Conservation (phyloP, 2,797 vertebrate genomes). For the Chelonia mydas region DNA sequence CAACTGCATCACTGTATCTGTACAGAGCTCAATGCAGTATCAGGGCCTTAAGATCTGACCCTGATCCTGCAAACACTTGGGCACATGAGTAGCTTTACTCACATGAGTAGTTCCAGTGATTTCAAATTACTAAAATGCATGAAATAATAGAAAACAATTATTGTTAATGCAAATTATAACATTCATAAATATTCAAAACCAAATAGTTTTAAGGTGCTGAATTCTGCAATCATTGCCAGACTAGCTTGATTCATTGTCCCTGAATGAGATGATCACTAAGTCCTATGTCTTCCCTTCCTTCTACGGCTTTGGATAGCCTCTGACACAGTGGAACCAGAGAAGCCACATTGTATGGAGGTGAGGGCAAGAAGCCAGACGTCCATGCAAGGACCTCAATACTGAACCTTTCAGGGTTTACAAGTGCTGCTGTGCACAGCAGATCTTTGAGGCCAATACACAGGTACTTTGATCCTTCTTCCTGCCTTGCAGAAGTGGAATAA, state of each 20-base stretch:
- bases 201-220: not conserved
- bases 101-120: not conserved
- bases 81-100: not conserved
- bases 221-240: not conserved
- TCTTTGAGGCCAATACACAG: not conserved
- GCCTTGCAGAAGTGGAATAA: not conserved
- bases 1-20: not conserved
- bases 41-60: not conserved
- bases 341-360: not conserved
- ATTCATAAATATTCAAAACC: not conserved
- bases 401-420: not conserved
- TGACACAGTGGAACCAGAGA: not conserved
- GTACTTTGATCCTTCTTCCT: not conserved
- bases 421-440: not conserved
- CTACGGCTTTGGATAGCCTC: not conserved
- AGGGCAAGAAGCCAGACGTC: not conserved
- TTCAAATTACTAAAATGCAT: not conserved
- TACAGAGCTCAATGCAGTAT: not conserved
- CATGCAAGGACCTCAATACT: not conserved
- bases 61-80: not conserved
- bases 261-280: not conserved
- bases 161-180: not conserved
- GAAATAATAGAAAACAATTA: not conserved
- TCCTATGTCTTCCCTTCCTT: not conserved
- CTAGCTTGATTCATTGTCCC: not conserved